A percentile compares a stretch with the other conserved stretches of the same genome.
Conservation (phyloP, 2,797 vertebrate genomes). For the Erpetoichthys calabaricus region DNA sequence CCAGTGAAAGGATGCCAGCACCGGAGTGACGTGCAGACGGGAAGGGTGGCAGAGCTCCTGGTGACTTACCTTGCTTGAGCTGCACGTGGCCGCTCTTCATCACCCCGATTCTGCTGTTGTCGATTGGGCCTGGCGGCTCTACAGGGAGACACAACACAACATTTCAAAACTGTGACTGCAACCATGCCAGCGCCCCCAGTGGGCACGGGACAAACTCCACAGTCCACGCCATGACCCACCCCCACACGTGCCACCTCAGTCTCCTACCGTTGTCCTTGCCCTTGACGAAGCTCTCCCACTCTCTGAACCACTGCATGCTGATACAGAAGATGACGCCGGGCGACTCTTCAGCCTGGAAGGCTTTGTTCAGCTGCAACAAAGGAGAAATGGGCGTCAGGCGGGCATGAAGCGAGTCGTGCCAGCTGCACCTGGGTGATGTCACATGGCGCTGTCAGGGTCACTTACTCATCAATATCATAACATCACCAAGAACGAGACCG, state of each 20-base stretch:
- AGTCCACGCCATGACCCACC: too few species aligned
- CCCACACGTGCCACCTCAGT: too few species aligned
- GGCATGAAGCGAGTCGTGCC: neutral
- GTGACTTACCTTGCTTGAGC: conserved; percentile 73
- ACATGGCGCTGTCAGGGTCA: too few species aligned
- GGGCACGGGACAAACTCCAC: too few species aligned
- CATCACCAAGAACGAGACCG: too few species aligned
- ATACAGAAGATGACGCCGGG: conserved; percentile 84
- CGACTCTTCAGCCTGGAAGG: conserved; percentile 92
- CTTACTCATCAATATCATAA: too few species aligned
- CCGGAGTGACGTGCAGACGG: too few species aligned
- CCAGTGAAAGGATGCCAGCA: too few species aligned
- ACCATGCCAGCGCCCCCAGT: too few species aligned
- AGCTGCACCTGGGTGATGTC: too few species aligned
- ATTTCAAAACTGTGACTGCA: too few species aligned
- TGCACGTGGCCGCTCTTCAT: conserved; percentile 81
- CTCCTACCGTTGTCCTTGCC: conserved; percentile 82
- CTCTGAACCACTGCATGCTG: conserved; percentile 98
- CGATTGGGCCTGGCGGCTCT: conserved; percentile 88
- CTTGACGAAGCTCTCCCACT: conserved; percentile 96
- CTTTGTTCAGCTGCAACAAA: conserved; percentile 79
- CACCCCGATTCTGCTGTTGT: conserved; percentile 85
- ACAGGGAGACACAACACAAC: neutral
- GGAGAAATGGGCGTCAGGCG: neutral
- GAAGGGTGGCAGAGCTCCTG: too few species aligned